Base-by-base conservation (phyloP, 2,888 invertebrate genomes). In the Poecilobothrus nobilitatus region DNA sequence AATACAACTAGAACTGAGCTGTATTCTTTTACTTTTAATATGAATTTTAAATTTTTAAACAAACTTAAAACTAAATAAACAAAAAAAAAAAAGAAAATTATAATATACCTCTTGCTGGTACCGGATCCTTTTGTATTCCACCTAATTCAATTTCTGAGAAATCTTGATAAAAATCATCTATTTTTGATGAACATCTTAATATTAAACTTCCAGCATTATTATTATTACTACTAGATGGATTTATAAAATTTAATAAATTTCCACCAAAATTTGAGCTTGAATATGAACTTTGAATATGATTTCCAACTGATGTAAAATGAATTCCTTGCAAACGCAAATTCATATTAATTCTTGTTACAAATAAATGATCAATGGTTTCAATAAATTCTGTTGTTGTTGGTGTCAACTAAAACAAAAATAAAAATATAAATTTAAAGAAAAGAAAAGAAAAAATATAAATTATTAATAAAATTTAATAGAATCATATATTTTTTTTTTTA, bases 91-190 rank as follows among this genome's bases (percentile, higher is more conserved):
- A 7, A 37, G 7, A 37, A 37, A 37, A 37, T 34, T 7, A 37
- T 37, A 53, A 53, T 12, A 53, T 79, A 91, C 91, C 91, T 85
- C 91, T 86, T 79, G 91, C 91, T 22, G 91, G 91, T 75, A 90
- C 85, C 7, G 92, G 92, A 81, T 91, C 91, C 68, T 89, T 86
- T 66, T 88, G 87, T 70, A 88, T 88, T 70, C 88, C 86, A 71
- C 88, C 88, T 76, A 91, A 86, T 78, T 89, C 88, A 73, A 89
- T 81, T 76, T 88, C 89, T 68, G 88, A 88, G 69, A 86, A 86
- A 78, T 86, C 85, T 74, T 86, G 86, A 83, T 91, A 91, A 70
- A 91, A 84, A 63, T 87, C 86, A 69, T 86, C 86, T 73, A 92
- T 85, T 74, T 87, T 85, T 20, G 91, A 90, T 66, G 87, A 86